Evolutionary conservation across 2,888 invertebrate species (phyloP).

Genomic region (Dugesia japonica): DNA sequence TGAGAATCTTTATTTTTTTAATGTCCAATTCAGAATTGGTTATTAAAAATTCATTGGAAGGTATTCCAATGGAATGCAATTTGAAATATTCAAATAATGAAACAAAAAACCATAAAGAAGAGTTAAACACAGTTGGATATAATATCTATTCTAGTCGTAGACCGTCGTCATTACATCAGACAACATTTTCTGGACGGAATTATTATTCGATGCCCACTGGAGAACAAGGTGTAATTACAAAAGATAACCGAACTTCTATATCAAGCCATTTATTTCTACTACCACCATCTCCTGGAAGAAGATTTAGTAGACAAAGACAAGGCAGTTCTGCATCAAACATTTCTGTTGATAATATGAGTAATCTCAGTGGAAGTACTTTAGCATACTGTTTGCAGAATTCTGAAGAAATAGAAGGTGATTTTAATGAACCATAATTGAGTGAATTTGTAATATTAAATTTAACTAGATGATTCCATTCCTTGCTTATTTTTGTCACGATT

Average conservation of each 20-base stretch:
- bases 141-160: neutral
- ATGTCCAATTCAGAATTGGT: neutral
- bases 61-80: neutral
- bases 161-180: neutral
- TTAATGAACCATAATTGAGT: no score
- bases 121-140: neutral
- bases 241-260: conserved; percentile 3
- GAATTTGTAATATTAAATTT: neutral
- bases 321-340: neutral
- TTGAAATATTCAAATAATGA: neutral
- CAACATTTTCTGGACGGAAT: neutral
- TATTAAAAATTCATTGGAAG: neutral
- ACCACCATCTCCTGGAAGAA: neutral
- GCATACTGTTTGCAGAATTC: neutral
- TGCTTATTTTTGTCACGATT: conserved; percentile 6
- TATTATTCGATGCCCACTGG: conserved; percentile 8
- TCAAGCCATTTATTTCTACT: neutral
- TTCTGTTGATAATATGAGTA: conserved; percentile 12
- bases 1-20: no score
- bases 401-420: neutral
- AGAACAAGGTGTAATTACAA: neutral
- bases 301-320: neutral
- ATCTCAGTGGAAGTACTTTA: conserved; percentile 4
- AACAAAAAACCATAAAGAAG: neutral
- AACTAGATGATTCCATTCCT: conserved; percentile 9